These are phyloP conservation scores for Macropus fuliginosus DNA, from an alignment of 2,797 vertebrate genomes.

Conservation along the genomic window DNA sequence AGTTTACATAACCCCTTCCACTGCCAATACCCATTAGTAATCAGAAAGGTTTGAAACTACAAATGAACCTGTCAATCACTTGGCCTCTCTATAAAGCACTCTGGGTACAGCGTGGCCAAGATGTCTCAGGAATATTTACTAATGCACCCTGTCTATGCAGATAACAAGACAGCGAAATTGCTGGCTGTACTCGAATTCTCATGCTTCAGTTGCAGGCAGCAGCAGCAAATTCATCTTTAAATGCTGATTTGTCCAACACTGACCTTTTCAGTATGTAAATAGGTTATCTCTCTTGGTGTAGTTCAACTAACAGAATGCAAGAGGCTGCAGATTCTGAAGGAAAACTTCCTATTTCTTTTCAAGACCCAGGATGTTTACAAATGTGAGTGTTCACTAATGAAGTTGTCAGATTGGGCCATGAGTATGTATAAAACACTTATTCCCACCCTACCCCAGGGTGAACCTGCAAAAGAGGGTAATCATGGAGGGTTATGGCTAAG, in stretches of 20 bases:
- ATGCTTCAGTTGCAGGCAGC: conserved; percentile 64
- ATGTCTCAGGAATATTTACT: neutral
- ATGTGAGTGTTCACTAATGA: conserved; percentile 53
- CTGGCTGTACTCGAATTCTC: conserved; percentile 47
- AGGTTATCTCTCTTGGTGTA: conserved; percentile 64
- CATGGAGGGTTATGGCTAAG: fast-evolving
- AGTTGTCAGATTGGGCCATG: neutral
- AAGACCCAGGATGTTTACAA: conserved; percentile 53
- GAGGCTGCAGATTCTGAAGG: conserved; percentile 44
- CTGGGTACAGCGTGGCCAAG: neutral
- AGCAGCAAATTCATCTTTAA: conserved; percentile 53
- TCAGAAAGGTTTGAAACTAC: conserved; percentile 52
- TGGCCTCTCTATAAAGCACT: neutral
- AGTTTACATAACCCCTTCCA: neutral
- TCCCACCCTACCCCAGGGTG: neutral
- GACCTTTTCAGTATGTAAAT: conserved; percentile 83
- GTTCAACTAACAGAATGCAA: conserved; percentile 40
- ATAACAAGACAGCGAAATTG: conserved; percentile 68
- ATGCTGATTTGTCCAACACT: conserved; percentile 61
- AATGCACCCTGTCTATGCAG: neutral
- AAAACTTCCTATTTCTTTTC: conserved; percentile 46
- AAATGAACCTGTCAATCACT: neutral
- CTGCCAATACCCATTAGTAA: conserved; percentile 37
- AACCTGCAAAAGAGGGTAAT: neutral
- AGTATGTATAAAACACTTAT: neutral